These are phyloP conservation scores for Pantherophis guttatus DNA, from an alignment of 2,113 vertebrate species.

Conservation along the genomic window DNA sequence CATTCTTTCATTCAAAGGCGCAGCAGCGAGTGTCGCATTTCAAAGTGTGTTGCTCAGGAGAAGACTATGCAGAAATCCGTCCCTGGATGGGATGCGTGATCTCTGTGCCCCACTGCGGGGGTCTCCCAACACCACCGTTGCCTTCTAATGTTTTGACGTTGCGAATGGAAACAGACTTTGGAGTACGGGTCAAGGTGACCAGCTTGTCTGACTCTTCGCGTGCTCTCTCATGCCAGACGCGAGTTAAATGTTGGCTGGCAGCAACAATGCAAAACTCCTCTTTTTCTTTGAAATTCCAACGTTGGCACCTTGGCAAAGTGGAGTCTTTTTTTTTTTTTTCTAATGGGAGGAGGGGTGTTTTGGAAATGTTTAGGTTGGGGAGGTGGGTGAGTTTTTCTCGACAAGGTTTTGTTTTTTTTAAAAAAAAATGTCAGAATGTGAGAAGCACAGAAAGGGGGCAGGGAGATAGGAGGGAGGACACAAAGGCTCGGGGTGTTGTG, in stretches of 20 bases:
- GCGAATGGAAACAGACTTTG: background rate
- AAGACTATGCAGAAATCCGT: background rate
- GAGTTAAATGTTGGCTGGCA: background rate
- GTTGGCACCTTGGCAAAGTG: background rate
- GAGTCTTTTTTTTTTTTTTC: too few species aligned
- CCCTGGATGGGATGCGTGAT: background rate
- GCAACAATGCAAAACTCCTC: accelerated
- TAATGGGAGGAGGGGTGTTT: background rate
- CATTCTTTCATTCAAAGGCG: background rate
- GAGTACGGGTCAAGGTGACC: background rate
- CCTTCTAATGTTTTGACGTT: background rate
- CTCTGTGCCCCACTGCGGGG: too few species aligned
- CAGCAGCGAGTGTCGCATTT: background rate
- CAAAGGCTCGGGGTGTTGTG: background rate
- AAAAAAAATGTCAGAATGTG: background rate
- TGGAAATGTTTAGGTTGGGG: background rate
- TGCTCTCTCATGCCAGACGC: accelerated
- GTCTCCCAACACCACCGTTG: background rate
- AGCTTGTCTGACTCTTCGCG: background rate
- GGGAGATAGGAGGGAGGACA: background rate
- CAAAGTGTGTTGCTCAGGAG: background rate
- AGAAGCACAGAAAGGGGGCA: background rate
- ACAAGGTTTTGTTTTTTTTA: background rate
- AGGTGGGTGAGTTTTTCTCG: background rate
- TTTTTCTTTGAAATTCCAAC: background rate